Evolutionary conservation across 2,113 vertebrate species (phyloP).

Genomic region (Probosciger aterrimus): DNA sequence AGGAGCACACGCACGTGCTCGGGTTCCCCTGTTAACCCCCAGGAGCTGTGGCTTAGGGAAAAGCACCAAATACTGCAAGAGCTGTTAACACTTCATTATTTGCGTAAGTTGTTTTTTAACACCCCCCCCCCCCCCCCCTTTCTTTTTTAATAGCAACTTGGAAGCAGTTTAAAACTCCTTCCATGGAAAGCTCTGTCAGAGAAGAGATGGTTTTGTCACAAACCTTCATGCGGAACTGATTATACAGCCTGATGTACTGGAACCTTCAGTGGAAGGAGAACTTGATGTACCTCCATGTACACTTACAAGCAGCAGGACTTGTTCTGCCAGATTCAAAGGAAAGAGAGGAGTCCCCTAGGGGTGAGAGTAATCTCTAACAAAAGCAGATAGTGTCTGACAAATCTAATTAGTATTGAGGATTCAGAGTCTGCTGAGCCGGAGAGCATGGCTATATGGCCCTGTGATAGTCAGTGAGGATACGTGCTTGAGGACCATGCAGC

Average conservation of each 20-base stretch:
- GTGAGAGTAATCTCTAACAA: not conserved
- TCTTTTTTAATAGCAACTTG: not conserved
- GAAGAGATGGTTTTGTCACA: not conserved
- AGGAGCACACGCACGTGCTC: not conserved
- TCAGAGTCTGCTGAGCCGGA: not conserved
- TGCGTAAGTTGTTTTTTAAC: not conserved
- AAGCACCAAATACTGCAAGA: not conserved
- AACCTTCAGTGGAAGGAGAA: not conserved
- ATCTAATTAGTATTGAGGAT: not conserved
- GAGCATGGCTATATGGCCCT: not conserved
- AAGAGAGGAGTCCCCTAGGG: not conserved
- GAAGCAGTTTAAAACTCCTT: not conserved
- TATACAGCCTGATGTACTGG: not conserved
- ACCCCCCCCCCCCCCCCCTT: too few relatives aligned
- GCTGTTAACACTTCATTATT: not conserved
- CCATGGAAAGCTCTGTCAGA: not conserved
- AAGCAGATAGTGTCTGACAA: not conserved
- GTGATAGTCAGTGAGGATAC: not conserved
- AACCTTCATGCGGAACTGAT: not conserved
- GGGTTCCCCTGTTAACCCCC: not conserved
- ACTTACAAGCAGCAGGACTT: not conserved
- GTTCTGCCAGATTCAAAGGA: not conserved
- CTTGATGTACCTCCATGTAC: conserved; percentile 11
- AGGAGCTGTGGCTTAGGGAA: not conserved
- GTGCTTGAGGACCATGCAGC: not conserved